These are phyloP conservation scores for Heptranchias perlo DNA, from an alignment of 2,113 vertebrate species.

Conservation along the genomic window DNA sequence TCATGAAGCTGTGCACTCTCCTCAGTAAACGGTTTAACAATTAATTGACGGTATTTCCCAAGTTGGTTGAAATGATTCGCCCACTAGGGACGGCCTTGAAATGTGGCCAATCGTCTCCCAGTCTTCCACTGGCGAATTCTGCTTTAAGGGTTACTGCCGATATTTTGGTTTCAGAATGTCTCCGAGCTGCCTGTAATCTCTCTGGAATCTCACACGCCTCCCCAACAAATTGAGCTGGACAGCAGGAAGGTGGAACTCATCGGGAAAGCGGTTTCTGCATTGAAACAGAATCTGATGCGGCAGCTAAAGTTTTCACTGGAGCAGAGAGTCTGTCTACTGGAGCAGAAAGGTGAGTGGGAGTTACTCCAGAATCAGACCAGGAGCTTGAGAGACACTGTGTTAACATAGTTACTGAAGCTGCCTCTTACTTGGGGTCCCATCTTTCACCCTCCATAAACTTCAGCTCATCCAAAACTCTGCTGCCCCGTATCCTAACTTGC, in stretches of 20 bases:
- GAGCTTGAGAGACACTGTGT: not conserved
- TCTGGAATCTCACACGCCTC: constrained; percentile 35
- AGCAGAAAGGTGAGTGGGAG: constrained; percentile 46
- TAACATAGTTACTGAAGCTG: not conserved
- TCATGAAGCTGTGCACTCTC: too few species aligned
- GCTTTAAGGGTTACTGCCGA: not conserved
- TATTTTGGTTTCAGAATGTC: constrained; percentile 46
- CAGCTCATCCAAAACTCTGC: too few species aligned
- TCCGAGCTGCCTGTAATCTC: constrained; percentile 48
- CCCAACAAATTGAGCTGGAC: constrained; percentile 51
- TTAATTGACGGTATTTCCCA: too few species aligned
- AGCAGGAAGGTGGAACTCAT: constrained; percentile 47
- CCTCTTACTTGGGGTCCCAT: too few species aligned
- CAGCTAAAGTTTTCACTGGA: constrained; percentile 51
- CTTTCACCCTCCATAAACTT: too few species aligned
- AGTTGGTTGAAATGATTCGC: too few species aligned
- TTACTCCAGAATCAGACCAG: not conserved
- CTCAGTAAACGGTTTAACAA: too few species aligned
- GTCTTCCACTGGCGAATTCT: not conserved
- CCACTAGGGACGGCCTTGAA: too few species aligned
- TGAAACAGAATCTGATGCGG: constrained; percentile 50
- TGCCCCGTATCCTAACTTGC: too few species aligned
- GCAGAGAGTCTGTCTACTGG: constrained; percentile 41
- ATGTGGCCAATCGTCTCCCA: not conserved
- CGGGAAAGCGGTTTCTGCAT: constrained; percentile 42